Conservation (phyloP, 2,113 vertebrate genomes). For the human (Homo sapiens) region GRCh38 chr2:83443501-83444000, state of each 20-base stretch:
- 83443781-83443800: background rate
- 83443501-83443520: background rate
- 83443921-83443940: background rate
- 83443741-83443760: background rate
- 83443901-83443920: background rate
- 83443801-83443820: background rate
- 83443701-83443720: background rate
- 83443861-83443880: background rate
- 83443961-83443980: background rate
- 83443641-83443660: too few species aligned
- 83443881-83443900: background rate
- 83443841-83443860: background rate
- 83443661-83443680: background rate
- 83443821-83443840: background rate
- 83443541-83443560: background rate
- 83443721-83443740: background rate
- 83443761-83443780: background rate
- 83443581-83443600: background rate
- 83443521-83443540: conserved; percentile 5
- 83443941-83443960: background rate
- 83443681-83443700: background rate
- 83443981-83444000: background rate
- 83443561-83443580: background rate
- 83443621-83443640: background rate
- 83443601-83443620: background rate